phyloP scores from a whole-genome alignment of 2,797 vertebrate genomes.

The Lepidocolaptes lacrymiger region DNA sequence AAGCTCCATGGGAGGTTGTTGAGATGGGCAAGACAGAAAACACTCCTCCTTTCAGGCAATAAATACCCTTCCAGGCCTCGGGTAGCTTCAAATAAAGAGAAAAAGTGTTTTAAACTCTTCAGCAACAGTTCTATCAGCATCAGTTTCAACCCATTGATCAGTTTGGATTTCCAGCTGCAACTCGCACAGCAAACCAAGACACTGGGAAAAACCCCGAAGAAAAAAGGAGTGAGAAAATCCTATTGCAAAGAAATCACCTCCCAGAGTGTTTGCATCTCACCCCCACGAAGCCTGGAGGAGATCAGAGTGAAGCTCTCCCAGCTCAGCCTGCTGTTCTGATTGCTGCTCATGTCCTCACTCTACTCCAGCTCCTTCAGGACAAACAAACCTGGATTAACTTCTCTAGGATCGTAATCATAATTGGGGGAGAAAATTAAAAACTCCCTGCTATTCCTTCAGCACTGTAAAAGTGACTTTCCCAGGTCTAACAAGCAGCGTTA shows the following conservation, averaged over 20 bases:
- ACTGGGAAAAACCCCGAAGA: not conserved
- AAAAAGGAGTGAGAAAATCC: not conserved
- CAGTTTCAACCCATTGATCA: not conserved
- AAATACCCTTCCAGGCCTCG: not conserved
- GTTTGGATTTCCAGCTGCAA: not conserved
- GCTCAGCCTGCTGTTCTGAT: not conserved
- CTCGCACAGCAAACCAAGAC: not conserved
- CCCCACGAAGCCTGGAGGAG: not conserved
- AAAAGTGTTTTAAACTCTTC: not conserved
- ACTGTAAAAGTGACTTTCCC: not conserved
- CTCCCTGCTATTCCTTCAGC: not conserved
- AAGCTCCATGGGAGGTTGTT: not conserved
- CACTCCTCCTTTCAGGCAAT: not conserved
- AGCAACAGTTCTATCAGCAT: not conserved
- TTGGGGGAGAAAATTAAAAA: not conserved
- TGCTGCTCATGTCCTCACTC: not conserved
- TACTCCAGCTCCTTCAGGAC: not conserved
- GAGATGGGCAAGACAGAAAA: not conserved
- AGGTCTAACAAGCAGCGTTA: constrained; percentile 2
- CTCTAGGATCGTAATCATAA: not conserved
- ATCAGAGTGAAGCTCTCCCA: not conserved
- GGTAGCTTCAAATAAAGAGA: not conserved
- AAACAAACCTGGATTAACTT: not conserved
- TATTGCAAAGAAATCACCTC: not conserved
- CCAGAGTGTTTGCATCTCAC: not conserved